Evolutionary conservation across 2,888 invertebrate species (phyloP), one percentile per base, ranked within the genome.

Genomic region (Apamea epomidion): DNA sequence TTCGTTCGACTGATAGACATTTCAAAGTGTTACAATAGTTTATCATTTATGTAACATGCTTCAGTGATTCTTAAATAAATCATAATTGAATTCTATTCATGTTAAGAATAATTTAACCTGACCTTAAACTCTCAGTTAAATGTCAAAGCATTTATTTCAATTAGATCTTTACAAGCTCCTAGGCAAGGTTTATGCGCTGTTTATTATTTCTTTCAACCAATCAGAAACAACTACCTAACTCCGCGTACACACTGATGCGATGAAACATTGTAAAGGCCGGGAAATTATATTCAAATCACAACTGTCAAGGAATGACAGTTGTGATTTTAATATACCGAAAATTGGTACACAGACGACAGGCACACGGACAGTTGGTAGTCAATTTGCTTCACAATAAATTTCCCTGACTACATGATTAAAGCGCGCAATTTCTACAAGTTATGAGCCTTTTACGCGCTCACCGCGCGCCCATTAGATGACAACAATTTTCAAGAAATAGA

Each of bases 111-210:
- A 68, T 78, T 37, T 14, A n/a, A 42, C 32, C 16, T 18, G 42
- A 80, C 80, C 78, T 78, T 29, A 16, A 42, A 79, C 21, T 45
- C 32, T 42, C 25, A 6, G 79, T 54, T 79, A 51, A 51, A 78
- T 18, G 79, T 79, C 79, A 60, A 68, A 79, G 37, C 42, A 68
- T 79, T 78, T 68, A 80, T 80, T 80, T 32, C 16, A 54, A 80
- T 71, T 80, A 54, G 12, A 32, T 21, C 10, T 80, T 60, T 42
- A 69, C 25, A 7, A 68, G 14, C 37, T 18, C 25, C 2, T n/a
- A 32, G 8, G 29, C 69, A 69, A 80, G 70, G 60, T 51, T 60
- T 18, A 37, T 58, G 18, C 12, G 8, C 18, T 5, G 18, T 32
- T 32, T 48, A 10, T 21, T 48, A 60, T 51, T 48, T 48, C 18